Percentiles rank a stretch among this genome's conserved stretches.
These are phyloP conservation scores for Setophaga coronata DNA, from an alignment of 2,113 vertebrate species.

Conservation along the genomic window DNA sequence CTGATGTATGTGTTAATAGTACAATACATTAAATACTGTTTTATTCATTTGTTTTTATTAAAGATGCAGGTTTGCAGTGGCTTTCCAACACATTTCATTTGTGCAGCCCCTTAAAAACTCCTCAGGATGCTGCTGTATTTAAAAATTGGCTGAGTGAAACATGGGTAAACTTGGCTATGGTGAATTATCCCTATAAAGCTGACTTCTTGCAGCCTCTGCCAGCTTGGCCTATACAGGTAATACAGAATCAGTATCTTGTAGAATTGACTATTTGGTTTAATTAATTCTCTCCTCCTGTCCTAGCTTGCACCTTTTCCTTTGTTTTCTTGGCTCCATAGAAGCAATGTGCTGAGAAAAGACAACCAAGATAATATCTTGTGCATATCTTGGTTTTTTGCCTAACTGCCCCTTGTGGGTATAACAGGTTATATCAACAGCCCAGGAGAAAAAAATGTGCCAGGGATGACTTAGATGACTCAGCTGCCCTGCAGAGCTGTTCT, in stretches of 20 bases:
- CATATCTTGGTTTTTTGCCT: neutral
- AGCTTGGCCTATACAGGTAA: conserved; percentile 92
- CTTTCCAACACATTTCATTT: conserved; percentile 83
- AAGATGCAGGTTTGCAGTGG: conserved; percentile 85
- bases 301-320: neutral
- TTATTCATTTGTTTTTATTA: neutral
- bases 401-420: neutral
- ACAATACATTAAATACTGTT: neutral
- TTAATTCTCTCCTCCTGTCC: neutral
- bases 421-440: neutral
- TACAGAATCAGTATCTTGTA: neutral
- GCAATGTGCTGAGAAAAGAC: neutral
- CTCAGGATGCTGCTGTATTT: conserved; percentile 68
- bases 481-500: neutral
- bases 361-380: neutral
- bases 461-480: neutral
- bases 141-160: conserved; percentile 93
- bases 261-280: neutral
- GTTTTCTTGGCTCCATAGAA: neutral
- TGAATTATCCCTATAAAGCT: conserved; percentile 91
- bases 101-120: conserved; percentile 80
- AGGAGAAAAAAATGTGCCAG: neutral
- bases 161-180: conserved; percentile 95
- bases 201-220: conserved; percentile 92
- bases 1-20: neutral